Evolutionary conservation across 2,888 invertebrate species (phyloP).

Genomic region (Meandrusa payeni): DNA sequence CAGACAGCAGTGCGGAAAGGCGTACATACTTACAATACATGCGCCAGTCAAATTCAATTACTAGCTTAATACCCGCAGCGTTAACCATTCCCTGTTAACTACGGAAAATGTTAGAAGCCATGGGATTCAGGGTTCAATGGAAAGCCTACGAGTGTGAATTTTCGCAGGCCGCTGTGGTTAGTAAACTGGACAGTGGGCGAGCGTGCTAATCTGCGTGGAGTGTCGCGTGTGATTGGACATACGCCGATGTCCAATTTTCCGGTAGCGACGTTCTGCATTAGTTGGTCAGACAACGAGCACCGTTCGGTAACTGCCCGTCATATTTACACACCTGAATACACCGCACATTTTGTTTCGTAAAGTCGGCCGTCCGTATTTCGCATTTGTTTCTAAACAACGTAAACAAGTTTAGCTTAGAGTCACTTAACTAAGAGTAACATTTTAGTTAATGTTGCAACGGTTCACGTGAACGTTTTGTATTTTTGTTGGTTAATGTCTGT

Average conservation of each 20-base stretch:
- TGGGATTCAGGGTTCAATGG: constrained; percentile 57
- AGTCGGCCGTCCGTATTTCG: background rate
- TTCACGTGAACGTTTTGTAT: too few species aligned
- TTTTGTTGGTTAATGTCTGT: too few species aligned
- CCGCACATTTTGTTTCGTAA: constrained; percentile 20
- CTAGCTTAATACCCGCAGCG: constrained; percentile 41
- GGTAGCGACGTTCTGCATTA: constrained; percentile 60
- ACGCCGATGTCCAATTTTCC: constrained; percentile 77
- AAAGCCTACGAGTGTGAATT: constrained; percentile 56
- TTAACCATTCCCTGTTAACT: constrained; percentile 55
- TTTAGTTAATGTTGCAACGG: too few species aligned
- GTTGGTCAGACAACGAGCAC: constrained; percentile 61
- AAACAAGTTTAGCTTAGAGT: too few species aligned
- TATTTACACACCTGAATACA: constrained; percentile 44
- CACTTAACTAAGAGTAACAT: too few species aligned
- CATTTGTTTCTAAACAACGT: too few species aligned
- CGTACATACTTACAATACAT: constrained; percentile 55
- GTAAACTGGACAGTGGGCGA: constrained; percentile 60
- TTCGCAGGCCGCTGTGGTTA: constrained; percentile 45
- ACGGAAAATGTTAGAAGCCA: constrained; percentile 35
- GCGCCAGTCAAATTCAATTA: constrained; percentile 43
- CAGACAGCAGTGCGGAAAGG: constrained; percentile 60
- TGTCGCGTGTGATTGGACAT: constrained; percentile 78
- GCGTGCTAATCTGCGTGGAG: constrained; percentile 76
- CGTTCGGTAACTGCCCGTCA: constrained; percentile 54